Evolutionary conservation across 2,113 vertebrate genomes (phyloP).

Genomic region (Sander vitreus): DNA sequence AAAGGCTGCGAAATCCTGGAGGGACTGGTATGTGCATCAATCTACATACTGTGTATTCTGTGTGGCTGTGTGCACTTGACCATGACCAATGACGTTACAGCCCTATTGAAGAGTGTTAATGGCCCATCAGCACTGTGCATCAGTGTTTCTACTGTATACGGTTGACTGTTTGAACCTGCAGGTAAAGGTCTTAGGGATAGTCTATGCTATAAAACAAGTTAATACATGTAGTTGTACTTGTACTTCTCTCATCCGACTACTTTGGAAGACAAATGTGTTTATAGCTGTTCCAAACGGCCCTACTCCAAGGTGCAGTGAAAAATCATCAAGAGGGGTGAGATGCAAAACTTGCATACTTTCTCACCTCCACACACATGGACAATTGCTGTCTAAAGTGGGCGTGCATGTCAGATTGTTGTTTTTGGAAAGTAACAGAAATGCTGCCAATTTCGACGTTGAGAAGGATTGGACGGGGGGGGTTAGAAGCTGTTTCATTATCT

Average conservation of each 20-base stretch:
- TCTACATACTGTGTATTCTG: no score
- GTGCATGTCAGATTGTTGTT: not conserved
- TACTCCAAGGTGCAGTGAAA: not conserved
- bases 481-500: no score
- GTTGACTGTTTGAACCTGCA: not conserved
- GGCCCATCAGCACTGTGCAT: not conserved
- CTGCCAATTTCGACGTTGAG: not conserved
- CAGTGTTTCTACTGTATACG: not conserved
- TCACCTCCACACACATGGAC: not conserved
- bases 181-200: not conserved
- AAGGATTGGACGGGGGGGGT: not conserved
- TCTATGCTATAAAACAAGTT: not conserved
- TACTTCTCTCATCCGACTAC: not conserved
- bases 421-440: not conserved
- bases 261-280: not conserved
- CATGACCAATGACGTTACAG: no score
- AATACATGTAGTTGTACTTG: no score
- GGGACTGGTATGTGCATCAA: no score
- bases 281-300: not conserved
- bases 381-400: not conserved
- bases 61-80: no score
- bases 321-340: not conserved
- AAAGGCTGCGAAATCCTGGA: no score
- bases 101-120: not conserved
- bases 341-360: not conserved